phyloP scores from a whole-genome alignment of 2,113 vertebrate genomes.

The Rhipidura dahli region DNA sequence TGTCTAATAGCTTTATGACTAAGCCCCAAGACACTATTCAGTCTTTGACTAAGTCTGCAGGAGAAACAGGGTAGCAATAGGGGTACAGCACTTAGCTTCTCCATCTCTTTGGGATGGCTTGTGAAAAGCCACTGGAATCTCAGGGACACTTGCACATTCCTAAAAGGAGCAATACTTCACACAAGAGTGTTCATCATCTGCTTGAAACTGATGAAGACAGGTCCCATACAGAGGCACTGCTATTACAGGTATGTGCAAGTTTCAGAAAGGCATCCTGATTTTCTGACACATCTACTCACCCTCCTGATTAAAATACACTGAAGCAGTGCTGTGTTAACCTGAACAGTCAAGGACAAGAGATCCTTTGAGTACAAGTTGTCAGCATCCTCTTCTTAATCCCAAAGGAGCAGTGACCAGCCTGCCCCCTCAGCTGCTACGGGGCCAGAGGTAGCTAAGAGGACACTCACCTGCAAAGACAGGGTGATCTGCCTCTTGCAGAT shows the following conservation, averaged over 20 bases:
- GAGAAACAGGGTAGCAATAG: background rate
- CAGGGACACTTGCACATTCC: background rate
- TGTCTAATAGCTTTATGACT: background rate
- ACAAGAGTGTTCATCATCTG: background rate
- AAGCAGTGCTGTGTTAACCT: background rate
- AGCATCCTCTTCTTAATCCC: background rate
- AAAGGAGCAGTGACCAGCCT: background rate
- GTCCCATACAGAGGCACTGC: background rate
- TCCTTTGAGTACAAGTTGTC: accelerated
- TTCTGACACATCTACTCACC: background rate
- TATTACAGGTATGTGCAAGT: background rate
- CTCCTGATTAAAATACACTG: background rate
- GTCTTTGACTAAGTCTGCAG: background rate
- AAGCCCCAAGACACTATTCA: background rate
- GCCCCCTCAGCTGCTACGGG: background rate
- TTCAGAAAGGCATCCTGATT: background rate
- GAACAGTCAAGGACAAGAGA: background rate
- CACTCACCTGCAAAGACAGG: background rate
- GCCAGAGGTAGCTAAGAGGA: background rate
- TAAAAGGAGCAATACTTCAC: background rate
- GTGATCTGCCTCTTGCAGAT: background rate
- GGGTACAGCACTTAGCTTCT: background rate
- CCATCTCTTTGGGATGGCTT: accelerated
- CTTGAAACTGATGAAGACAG: background rate
- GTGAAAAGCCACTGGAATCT: background rate